Base-by-base conservation (phyloP, 2,888 invertebrate species). In the Hylaea fasciaria region DNA sequence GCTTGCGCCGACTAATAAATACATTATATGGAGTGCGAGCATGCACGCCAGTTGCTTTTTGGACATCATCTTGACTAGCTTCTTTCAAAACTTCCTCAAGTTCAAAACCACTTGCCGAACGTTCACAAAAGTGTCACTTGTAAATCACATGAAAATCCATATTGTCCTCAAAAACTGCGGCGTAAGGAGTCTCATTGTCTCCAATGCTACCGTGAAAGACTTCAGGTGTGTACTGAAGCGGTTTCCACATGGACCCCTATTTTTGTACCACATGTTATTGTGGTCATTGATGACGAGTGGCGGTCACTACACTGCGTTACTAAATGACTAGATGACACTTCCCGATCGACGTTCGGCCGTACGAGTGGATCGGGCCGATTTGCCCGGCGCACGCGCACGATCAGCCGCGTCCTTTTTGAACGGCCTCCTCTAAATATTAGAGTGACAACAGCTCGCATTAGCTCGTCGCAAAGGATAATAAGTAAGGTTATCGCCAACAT, bases 1-100 rank as follows among this genome's bases (percentile, higher is more conserved):
- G 66, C 95, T 95, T n/a, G 97, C 97, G 10, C 97, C 97, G 62
- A 97, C 93, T 74, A 97, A 89, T 69, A 97, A 88, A 81, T 97
- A 97, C 62, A 94, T 94, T 61, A 96, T 93, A 79, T 96, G 96
- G 73, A 96, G 93, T 71, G 95, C 93, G 72, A 96, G 92, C 88
- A 96, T 93, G 70, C 95, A 94, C 68, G 96, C 93, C 93, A 96
- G 94, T 91, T 96, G 95, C 93, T 94, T 96, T 82, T 95, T 95
- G 83, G 96, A 95, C 96, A 96, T 96, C 93, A 93, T 94, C 86
- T 93, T 93, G 89, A 85, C 78, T 79, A 82, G 78, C 50, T 86
- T 78, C 60, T 66, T 66, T 48, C 66, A 66, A 61, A 72, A 55
- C 57, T 50, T 57, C 40, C 13, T 13, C 54, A 53, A 68, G 55